Base-by-base conservation (phyloP, 2,113 vertebrate species). In the western clawed frog (Xenopus tropicalis) region DNA sequence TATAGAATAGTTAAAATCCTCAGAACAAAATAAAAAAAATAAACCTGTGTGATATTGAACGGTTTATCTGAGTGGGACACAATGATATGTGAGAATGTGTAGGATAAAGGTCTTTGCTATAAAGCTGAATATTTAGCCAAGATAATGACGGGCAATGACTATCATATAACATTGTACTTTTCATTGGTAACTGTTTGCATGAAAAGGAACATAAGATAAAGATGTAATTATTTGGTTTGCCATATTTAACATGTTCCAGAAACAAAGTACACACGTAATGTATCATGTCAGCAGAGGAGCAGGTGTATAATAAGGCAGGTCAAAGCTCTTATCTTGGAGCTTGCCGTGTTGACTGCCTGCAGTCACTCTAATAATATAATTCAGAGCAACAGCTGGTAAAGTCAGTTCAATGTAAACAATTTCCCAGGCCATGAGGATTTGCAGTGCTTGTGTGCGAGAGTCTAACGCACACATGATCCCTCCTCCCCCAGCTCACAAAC, bases 361-460 rank as follows among this genome's bases (percentile, higher is more conserved):
- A 54, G 1, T 48, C 16, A 14, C 12, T 48, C 14, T n/a, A 17
- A 12, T 54, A 54, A n/a, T 54, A 54, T 54, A n/a, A 48, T 54
- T 19, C 19, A 54, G 7, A 9, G 16, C 52, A 54, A 54, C 52
- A 54, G 19, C n/a, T 54, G 52, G 52, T 54, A 54, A 54, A 54
- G 52, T 54, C n/a, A 54, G n/a, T 19, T 54, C 52, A 54, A n/a
- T 54, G 52, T n/a, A 54, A 54, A 54, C 52, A 54, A 54, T 54
- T 4, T n/a, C 19, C 14, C 46, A 17, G 16, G 46, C 46, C 46
- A 14, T 13, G 46, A 48, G 46, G 52, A 54, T 54, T 54, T n/a
- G 52, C 52, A 54, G 46, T 37, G 29, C 29, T 37, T 37, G 1
- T 37, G 29, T 6, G 29, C n/a, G n/a, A n/a, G n/a, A 3, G 29